phyloP scores from a whole-genome alignment of 2,888 invertebrate genomes.

The Tetramorium bicarinatum region DNA sequence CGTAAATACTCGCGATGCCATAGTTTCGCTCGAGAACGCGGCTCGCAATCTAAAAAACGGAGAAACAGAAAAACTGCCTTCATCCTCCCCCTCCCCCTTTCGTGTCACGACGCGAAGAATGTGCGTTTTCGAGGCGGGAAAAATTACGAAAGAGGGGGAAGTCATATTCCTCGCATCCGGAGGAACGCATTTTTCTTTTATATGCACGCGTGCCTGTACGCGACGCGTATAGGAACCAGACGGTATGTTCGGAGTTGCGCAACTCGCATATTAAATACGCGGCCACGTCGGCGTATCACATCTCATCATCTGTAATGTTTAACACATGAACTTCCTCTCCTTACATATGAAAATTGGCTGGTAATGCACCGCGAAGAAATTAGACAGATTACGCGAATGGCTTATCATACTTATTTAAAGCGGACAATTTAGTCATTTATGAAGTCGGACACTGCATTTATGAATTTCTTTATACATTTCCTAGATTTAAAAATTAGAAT shows the following conservation, averaged over 20 bases:
- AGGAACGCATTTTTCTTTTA: neutral
- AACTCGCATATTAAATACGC: slow-evolving; percentile 69
- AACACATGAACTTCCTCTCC: slow-evolving; percentile 38
- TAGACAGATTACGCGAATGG: slow-evolving; percentile 3
- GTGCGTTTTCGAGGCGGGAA: slow-evolving; percentile 62
- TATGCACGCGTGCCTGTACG: neutral
- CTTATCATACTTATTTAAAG: slow-evolving; percentile 17
- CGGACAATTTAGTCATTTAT: neutral
- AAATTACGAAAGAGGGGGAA: slow-evolving; percentile 60
- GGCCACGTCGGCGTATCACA: slow-evolving; percentile 51
- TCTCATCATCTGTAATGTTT: slow-evolving; percentile 63
- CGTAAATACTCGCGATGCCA: slow-evolving; percentile 65
- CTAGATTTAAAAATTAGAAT: neutral
- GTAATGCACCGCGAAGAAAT: slow-evolving; percentile 33
- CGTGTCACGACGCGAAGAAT: slow-evolving; percentile 32
- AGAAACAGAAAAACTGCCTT: neutral
- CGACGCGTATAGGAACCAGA: neutral
- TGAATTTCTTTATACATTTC: neutral
- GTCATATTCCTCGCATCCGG: neutral
- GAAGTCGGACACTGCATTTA: neutral
- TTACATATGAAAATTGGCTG: slow-evolving; percentile 7
- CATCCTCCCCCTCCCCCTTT: neutral
- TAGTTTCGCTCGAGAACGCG: slow-evolving; percentile 37
- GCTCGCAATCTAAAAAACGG: slow-evolving; percentile 65
- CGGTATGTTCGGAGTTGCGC: slow-evolving; percentile 58